Conservation (phyloP, 2,113 vertebrate genomes). For the Montifringilla adamsi region DNA sequence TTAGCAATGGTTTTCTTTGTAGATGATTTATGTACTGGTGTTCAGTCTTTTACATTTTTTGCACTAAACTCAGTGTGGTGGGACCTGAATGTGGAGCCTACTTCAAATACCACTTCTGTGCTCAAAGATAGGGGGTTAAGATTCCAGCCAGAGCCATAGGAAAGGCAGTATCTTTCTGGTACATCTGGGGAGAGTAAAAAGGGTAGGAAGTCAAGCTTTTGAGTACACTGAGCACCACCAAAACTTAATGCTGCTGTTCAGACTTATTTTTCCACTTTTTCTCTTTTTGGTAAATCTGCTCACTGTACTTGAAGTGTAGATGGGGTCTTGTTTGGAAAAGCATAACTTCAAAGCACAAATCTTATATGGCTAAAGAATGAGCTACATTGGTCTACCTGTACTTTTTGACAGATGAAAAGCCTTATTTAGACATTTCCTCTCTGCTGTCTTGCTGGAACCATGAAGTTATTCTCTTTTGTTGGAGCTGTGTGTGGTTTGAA, state of each 20-base stretch:
- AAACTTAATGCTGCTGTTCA: not conserved
- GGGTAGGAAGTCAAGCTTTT: not conserved
- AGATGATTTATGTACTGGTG: not conserved
- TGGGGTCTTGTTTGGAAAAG: not conserved
- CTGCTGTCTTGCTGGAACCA: not conserved
- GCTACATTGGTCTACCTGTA: not conserved
- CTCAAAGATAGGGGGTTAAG: not conserved
- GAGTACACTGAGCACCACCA: not conserved
- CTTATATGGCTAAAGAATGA: not conserved
- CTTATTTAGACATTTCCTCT: not conserved
- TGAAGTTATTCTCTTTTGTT: not conserved
- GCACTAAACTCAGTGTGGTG: not conserved
- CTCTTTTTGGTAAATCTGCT: not conserved
- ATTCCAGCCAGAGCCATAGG: not conserved
- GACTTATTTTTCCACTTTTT: not conserved
- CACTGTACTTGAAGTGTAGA: not conserved
- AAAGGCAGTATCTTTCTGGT: not conserved
- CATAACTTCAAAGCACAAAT: not conserved
- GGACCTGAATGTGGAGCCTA: not conserved
- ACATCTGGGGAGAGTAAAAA: not conserved
- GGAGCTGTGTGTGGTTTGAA: not conserved
- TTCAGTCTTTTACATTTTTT: not conserved
- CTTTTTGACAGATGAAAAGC: not conserved
- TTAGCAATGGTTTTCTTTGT: not conserved
- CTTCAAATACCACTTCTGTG: not conserved